Percentiles rank a stretch among this genome's conserved stretches.
phyloP scores from a whole-genome alignment of 2,797 vertebrate genomes.

The Helostoma temminkii region DNA sequence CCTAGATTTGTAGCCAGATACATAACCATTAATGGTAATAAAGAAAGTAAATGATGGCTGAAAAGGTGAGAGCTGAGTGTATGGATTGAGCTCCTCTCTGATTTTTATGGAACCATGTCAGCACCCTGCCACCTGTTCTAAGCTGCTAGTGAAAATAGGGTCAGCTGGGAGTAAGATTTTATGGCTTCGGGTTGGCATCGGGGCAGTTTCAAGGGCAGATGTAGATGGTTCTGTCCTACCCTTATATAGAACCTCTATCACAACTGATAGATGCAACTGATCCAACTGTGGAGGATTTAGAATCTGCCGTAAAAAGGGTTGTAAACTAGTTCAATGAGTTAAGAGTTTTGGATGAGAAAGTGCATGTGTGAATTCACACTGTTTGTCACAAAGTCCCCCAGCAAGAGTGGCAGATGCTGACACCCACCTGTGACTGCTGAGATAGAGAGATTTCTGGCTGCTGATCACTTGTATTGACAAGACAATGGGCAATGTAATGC shows the following conservation, averaged over 20 bases:
- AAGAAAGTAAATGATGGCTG: slow-evolving; percentile 86
- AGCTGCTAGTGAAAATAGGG: slow-evolving; percentile 76
- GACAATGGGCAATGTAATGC: slow-evolving; percentile 18
- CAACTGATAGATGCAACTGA: background rate
- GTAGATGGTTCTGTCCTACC: slow-evolving; percentile 45
- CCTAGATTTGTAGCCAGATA: slow-evolving; percentile 84
- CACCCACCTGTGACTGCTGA: slow-evolving; percentile 25
- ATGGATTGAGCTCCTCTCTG: slow-evolving; percentile 75
- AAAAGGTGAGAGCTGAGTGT: slow-evolving; percentile 81
- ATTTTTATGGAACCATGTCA: slow-evolving; percentile 77
- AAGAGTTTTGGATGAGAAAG: slow-evolving; percentile 21
- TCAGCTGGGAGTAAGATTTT: slow-evolving; percentile 67
- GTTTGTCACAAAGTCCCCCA: slow-evolving; percentile 42
- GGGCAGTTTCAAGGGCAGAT: slow-evolving; percentile 55
- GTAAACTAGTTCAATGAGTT: background rate
- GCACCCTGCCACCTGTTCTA: slow-evolving; percentile 75
- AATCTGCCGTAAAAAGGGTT: slow-evolving; percentile 8
- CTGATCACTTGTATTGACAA: slow-evolving; percentile 59
- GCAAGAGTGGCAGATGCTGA: slow-evolving; percentile 11
- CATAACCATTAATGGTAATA: slow-evolving; percentile 86
- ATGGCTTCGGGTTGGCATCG: slow-evolving; percentile 67
- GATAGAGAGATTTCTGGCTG: slow-evolving; percentile 49
- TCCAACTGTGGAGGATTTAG: slow-evolving; percentile 6
- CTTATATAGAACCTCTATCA: slow-evolving; percentile 21
- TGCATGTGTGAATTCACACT: slow-evolving; percentile 41